These are phyloP conservation scores for Plestiodon gilberti DNA, from an alignment of 2,113 vertebrate genomes.

Conservation along the genomic window DNA sequence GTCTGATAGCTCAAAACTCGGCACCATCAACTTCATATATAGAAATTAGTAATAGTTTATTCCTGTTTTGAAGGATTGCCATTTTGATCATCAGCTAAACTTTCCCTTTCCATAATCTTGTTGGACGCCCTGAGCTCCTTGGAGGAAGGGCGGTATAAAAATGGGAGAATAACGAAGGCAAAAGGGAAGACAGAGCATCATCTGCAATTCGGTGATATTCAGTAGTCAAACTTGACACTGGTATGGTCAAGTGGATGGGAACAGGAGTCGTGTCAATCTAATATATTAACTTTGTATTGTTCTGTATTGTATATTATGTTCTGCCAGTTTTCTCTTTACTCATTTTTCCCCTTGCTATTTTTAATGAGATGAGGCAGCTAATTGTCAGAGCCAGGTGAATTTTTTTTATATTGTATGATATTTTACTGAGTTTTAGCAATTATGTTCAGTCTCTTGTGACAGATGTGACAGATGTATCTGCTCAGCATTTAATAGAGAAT, in stretches of 20 bases:
- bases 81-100: neutral
- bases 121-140: neutral
- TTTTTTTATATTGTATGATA: neutral
- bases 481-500: neutral
- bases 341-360: neutral
- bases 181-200: neutral
- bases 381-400: neutral
- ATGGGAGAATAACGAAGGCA: neutral
- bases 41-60: neutral
- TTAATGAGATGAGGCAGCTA: neutral
- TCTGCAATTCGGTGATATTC: neutral
- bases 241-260: neutral
- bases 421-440: neutral
- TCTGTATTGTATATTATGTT: neutral
- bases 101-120: neutral
- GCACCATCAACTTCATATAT: neutral
- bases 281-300: neutral
- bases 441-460: neutral
- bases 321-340: neutral
- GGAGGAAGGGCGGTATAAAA: no score
- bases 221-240: neutral
- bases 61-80: neutral
- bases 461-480: neutral
- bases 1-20: neutral
- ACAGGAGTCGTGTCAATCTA: neutral